Evolutionary conservation across 2,888 invertebrate genomes (phyloP).

Genomic region (Drosophila diplacantha): DNA sequence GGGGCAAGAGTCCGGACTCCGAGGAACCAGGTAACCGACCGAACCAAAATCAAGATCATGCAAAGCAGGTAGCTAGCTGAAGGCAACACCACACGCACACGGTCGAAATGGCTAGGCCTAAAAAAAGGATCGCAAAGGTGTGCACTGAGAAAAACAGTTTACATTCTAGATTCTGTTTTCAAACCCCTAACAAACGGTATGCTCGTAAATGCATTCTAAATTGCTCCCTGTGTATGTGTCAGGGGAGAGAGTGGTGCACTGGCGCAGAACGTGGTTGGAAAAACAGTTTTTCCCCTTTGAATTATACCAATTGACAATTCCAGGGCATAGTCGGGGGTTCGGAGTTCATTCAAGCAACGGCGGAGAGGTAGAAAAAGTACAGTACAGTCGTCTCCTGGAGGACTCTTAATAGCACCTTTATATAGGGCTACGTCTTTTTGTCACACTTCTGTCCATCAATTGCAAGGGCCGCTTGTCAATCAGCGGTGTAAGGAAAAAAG

Average conservation of each 20-base stretch:
- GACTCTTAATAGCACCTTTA: constrained; percentile 31
- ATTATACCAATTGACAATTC: constrained; percentile 66
- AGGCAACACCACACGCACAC: constrained; percentile 20
- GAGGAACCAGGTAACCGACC: constrained; percentile 29
- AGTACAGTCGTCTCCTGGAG: constrained; percentile 56
- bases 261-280: constrained; percentile 65
- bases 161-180: too few species aligned
- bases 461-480: constrained; percentile 52
- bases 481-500: constrained; percentile 18
- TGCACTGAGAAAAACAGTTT: constrained; percentile 9
- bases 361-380: constrained; percentile 52
- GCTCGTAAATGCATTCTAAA: background rate
- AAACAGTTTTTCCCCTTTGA: constrained; percentile 58
- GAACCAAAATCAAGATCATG: constrained; percentile 59
- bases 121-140: constrained; percentile 19
- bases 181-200: background rate
- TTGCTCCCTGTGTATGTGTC: constrained; percentile 1
- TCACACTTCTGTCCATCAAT: constrained; percentile 53
- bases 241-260: constrained; percentile 51
- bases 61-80: constrained; percentile 57
- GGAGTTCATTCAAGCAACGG: constrained; percentile 10
- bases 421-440: constrained; percentile 25
- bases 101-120: constrained; percentile 18
- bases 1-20: constrained; percentile 31
- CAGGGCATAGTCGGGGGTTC: constrained; percentile 26